These are phyloP conservation scores for Heliconius charithonia DNA, from an alignment of 2,888 invertebrate genomes.

Conservation along the genomic window DNA sequence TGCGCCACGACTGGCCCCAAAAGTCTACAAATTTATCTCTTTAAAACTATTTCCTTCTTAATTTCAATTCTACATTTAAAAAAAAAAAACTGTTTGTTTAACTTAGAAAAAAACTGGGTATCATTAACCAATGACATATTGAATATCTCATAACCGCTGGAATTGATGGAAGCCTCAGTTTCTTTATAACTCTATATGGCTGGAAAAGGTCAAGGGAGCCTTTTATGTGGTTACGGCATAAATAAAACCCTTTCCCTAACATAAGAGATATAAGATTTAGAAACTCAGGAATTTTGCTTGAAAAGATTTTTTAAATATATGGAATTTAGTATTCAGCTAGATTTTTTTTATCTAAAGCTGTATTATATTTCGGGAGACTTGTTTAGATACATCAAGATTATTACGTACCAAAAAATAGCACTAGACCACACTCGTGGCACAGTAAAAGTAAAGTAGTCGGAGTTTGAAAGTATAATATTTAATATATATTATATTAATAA, in stretches of 20 bases:
- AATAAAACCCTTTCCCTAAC: constrained; percentile 29
- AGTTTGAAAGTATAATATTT: too few relatives aligned
- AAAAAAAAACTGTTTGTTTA: too few relatives aligned
- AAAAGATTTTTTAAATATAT: constrained; percentile 28
- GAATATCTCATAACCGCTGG: constrained; percentile 42
- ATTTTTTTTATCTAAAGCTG: constrained; percentile 6
- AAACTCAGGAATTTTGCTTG: constrained; percentile 24
- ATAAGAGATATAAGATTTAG: constrained; percentile 24
- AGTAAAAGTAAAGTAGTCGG: too few relatives aligned
- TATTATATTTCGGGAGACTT: neutral
- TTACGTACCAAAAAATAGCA: neutral
- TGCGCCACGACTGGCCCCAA: too few relatives aligned
- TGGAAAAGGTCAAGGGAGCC: constrained; percentile 32
- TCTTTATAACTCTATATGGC: constrained; percentile 39
- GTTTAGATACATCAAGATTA: neutral
- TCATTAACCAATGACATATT: constrained; percentile 45
- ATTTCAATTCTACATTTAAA: neutral
- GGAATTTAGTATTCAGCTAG: constrained; percentile 1
- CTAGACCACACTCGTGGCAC: neutral
- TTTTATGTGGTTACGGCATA: constrained; percentile 32
- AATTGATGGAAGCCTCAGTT: constrained; percentile 40
- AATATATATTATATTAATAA: too few relatives aligned
- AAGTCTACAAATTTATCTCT: too few relatives aligned
- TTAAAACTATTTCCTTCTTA: too few relatives aligned
- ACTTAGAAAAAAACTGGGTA: constrained; percentile 21